Conservation (phyloP, 2,888 invertebrate species). For the Minunthozetes semirufus region DNA sequence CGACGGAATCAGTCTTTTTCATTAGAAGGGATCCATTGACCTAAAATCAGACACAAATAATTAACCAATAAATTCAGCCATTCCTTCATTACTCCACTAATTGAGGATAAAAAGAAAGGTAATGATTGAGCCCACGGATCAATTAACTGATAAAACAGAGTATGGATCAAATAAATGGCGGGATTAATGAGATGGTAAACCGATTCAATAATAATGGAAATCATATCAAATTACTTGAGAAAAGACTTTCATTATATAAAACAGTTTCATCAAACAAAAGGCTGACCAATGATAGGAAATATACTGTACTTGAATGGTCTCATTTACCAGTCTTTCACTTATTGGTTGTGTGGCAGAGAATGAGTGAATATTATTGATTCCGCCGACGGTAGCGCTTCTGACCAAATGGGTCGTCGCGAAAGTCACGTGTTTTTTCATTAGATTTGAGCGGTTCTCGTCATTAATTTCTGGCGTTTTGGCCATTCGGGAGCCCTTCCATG, state of each 20-base stretch:
- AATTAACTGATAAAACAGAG: too few relatives aligned
- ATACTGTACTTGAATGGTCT: conserved; percentile 21
- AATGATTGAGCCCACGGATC: too few relatives aligned
- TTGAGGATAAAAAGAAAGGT: too few relatives aligned
- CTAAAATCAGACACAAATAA: background rate
- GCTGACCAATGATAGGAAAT: conserved; percentile 2
- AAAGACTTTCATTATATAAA: too few relatives aligned
- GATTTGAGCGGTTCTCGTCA: background rate
- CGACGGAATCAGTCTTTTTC: conserved; percentile 21
- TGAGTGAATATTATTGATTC: conserved; percentile 15
- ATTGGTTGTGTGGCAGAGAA: background rate
- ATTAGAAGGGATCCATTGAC: background rate
- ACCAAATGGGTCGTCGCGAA: conserved; percentile 16
- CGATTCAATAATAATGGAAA: too few relatives aligned
- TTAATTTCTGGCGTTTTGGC: conserved; percentile 40
- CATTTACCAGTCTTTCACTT: conserved; percentile 27
- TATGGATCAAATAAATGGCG: too few relatives aligned
- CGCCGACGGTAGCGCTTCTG: conserved; percentile 13
- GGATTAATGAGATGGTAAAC: too few relatives aligned
- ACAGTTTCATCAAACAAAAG: too few relatives aligned
- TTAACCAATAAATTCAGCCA: background rate
- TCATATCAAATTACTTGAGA: too few relatives aligned
- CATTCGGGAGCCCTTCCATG: conserved; percentile 18
- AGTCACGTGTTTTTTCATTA: conserved; percentile 11
- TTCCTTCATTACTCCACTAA: too few relatives aligned